Conservation (phyloP, 2,888 invertebrate species). For the Nowickia ferox region DNA sequence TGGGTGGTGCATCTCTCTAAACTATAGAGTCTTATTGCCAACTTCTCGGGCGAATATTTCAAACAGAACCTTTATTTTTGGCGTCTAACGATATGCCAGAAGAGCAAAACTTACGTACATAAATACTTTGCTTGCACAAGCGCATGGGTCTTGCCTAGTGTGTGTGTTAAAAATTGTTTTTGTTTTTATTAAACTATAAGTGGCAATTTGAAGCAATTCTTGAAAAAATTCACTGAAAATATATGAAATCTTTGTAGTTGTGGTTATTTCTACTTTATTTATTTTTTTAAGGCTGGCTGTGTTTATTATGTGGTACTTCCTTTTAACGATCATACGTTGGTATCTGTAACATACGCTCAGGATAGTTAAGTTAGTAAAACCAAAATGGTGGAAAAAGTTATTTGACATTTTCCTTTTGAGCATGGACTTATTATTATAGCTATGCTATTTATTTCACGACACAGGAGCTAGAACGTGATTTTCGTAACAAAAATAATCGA, state of each 20-base stretch:
- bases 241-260: constrained; percentile 40
- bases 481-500: no score
- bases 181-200: constrained; percentile 63
- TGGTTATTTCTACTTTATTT: constrained; percentile 11
- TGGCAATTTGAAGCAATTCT: constrained; percentile 42
- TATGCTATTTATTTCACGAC: no score
- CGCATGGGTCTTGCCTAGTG: not conserved
- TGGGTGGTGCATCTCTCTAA: constrained; percentile 54
- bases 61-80: constrained; percentile 30
- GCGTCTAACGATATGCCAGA: constrained; percentile 34
- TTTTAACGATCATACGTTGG: constrained; percentile 48
- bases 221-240: constrained; percentile 52
- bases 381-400: no score
- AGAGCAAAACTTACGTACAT: not conserved
- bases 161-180: constrained; percentile 24
- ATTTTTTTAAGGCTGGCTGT: constrained; percentile 55
- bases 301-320: constrained; percentile 64
- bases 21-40: not conserved
- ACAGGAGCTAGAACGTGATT: no score
- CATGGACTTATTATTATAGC: no score
- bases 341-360: constrained; percentile 24
- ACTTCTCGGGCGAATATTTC: not conserved
- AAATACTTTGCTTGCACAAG: constrained; percentile 8
- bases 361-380: not conserved
- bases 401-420: no score